Evolutionary conservation across 2,797 vertebrate species (phyloP).

Genomic region (Alca torda): DNA sequence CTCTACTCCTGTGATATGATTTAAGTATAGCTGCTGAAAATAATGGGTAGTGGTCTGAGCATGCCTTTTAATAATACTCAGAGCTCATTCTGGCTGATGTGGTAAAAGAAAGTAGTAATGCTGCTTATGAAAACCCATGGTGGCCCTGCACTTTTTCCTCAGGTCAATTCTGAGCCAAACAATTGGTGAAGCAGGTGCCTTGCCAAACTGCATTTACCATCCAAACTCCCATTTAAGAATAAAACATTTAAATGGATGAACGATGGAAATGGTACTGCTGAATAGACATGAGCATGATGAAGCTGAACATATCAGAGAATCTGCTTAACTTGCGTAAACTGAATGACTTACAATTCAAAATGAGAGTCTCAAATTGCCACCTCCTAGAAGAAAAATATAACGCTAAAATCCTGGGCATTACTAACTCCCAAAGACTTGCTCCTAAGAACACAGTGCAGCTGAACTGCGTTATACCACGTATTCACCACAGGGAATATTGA

Average conservation of each 20-base stretch:
- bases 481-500: not conserved
- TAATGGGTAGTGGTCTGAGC: not conserved
- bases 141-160: not conserved
- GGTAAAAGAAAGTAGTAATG: not conserved
- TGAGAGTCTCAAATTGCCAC: not conserved
- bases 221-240: not conserved
- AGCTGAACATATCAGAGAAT: not conserved
- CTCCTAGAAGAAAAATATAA: not conserved
- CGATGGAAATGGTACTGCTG: not conserved
- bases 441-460: not conserved
- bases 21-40: constrained; percentile 4
- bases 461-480: not conserved
- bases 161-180: not conserved
- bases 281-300: not conserved
- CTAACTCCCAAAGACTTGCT: not conserved
- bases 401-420: not conserved
- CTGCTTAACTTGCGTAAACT: not conserved
- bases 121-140: not conserved
- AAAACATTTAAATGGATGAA: not conserved
- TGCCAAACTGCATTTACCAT: not conserved
- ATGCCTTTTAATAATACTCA: not conserved
- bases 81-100: not conserved
- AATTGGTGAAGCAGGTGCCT: not conserved
- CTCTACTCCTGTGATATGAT: not conserved
- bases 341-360: not conserved